phyloP scores from a whole-genome alignment of 2,113 vertebrate genomes.

The Triplophysa tibetana region DNA sequence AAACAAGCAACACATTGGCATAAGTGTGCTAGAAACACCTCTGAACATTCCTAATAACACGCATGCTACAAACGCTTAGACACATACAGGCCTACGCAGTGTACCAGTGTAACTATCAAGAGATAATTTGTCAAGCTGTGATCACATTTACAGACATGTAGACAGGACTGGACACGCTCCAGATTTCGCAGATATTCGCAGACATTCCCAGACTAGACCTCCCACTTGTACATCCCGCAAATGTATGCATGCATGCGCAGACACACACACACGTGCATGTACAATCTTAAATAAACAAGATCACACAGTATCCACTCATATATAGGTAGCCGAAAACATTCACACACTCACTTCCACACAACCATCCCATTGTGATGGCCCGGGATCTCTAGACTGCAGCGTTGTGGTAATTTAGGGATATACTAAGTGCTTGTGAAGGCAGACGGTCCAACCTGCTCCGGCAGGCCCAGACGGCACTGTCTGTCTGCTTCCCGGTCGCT shows the following conservation, averaged over 20 bases:
- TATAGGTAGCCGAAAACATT: slow-evolving; percentile 2
- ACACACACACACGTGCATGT: slow-evolving; percentile 16
- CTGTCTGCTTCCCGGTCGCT: slow-evolving; percentile 30
- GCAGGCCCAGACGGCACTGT: slow-evolving; percentile 40
- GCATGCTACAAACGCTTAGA: slow-evolving; percentile 27
- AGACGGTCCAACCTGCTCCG: slow-evolving; percentile 45
- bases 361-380: neutral
- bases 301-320: slow-evolving; percentile 27
- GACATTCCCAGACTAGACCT: slow-evolving; percentile 59
- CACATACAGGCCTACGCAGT: slow-evolving; percentile 27
- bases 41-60: neutral
- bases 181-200: slow-evolving; percentile 58
- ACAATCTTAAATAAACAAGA: slow-evolving; percentile 35
- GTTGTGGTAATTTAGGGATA: slow-evolving; percentile 55
- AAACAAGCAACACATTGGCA: neutral
- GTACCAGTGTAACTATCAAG: slow-evolving; percentile 40
- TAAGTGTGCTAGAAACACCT: slow-evolving; percentile 14
- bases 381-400: slow-evolving; percentile 44
- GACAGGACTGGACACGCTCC: slow-evolving; percentile 60
- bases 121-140: slow-evolving; percentile 55
- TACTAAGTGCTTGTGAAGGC: slow-evolving; percentile 55
- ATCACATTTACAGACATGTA: slow-evolving; percentile 53
- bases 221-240: slow-evolving; percentile 17
- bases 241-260: neutral
- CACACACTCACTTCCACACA: slow-evolving; percentile 3